A percentile compares a stretch with the other conserved stretches of the same genome.
Conservation (phyloP, 1,140 invertebrate species). For the Monomorium pharaonis region DNA sequence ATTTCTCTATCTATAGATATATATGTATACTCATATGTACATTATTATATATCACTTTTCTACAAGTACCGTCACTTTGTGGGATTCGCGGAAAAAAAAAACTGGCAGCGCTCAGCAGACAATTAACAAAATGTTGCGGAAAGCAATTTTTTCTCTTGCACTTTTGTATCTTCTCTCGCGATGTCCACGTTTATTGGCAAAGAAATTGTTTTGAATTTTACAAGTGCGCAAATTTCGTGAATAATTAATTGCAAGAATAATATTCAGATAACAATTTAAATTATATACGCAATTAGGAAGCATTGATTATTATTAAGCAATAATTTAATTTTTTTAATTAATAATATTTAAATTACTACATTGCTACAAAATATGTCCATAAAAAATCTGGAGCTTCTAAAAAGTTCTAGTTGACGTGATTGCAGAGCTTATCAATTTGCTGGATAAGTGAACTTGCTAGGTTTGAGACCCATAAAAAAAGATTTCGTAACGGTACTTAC, state of each 20-base stretch:
- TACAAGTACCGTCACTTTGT: neutral
- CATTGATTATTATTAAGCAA: too few species aligned
- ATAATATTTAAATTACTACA: conserved; percentile 9
- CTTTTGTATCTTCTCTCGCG: neutral
- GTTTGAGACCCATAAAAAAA: neutral
- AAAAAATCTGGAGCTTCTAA: neutral
- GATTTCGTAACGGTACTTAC: conserved; percentile 4
- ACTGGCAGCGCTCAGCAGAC: neutral
- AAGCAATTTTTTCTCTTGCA: neutral
- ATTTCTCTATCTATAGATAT: conserved; percentile 46
- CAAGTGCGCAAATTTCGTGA: neutral
- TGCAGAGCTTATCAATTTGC: neutral
- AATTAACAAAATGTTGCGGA: neutral
- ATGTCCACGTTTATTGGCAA: neutral
- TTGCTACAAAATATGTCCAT: neutral
- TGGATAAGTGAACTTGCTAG: neutral
- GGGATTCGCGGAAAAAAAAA: neutral
- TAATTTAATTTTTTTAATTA: neutral
- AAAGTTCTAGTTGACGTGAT: neutral
- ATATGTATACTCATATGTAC: conserved; percentile 46
- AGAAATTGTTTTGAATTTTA: neutral
- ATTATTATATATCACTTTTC: conserved; percentile 10
- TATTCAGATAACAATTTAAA: neutral
- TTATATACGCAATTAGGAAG: neutral
- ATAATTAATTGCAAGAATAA: neutral